Evolutionary conservation across 2,888 invertebrate species (phyloP), one percentile per base, ranked within the genome.

Genomic region (Drosophila melanocephala): DNA sequence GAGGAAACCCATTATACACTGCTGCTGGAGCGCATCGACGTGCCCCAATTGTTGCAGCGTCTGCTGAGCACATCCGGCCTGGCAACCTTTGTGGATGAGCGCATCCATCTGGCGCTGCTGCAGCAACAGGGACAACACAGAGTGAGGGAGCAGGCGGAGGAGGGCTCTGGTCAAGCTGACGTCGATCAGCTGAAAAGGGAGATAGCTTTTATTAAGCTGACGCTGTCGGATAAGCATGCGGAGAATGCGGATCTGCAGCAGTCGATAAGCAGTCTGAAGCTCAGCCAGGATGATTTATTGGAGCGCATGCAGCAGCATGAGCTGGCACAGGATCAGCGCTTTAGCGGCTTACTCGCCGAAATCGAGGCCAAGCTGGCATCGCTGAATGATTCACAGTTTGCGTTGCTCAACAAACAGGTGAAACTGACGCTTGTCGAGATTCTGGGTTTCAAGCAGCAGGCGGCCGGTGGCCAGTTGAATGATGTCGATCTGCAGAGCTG

Each of bases 401-500:
- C 93, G n/a, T 94, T 94, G 73, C 95, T 95, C 0, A 93, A 95
- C 57, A 94, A 94, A 78, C 93, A 95, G 82, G 91, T 95, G 47
- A 95, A 95, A 72, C 92, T 95, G 32, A 95, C 95, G 66, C 89
- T 95, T 19, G 94, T 95, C 3, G 94, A 95, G 61, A 94, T 95
- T 59, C 91, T 95, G 50, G 95, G 94, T 51, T 92, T 94, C 19
- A 93, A 94, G 39, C 84, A 87, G 33, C 67, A 74, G 6, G 44
- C 70, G 65, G 70, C 72, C 22, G 91, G 32, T 32, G 58, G 80
- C 0, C 83, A 94, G 12, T 93, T 95, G 5, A 93, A 94, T 26
- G 94, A 95, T 39, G 33, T 84, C 63, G 94, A 94, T 75, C 84
- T 96, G n/a, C 95, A 95, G 72, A 92, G 93, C 3, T 95, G 95